Evolutionary conservation across 2,888 invertebrate species (phyloP), one percentile per base, ranked within the genome.

Genomic region (Augiades crinisus): DNA sequence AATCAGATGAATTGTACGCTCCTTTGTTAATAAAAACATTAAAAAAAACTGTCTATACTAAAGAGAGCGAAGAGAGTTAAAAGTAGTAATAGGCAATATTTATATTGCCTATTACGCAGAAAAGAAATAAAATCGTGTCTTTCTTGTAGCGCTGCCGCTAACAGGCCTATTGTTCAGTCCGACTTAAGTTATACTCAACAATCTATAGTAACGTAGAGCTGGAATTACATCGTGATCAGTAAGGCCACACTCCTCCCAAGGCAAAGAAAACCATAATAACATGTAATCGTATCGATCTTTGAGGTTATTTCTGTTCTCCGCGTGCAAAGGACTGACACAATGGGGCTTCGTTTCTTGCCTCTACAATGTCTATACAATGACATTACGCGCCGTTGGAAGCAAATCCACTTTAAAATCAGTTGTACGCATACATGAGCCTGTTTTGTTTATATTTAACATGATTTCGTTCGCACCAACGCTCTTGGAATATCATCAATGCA

Each of bases 291-390:
- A 50, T 50, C 41, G 49, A 50, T 50, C 49, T 50, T 13, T 17
- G 30, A 14, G 22, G 41, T 43, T 50, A 50, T 50, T 50, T 50
- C 34, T 50, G 43, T 50, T 34, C 49, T 41, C 22, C 21, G 5
- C 14, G 41, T 41, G 41, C 40, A 43, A 43, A 19, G 27, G 34
- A 17, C 14, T 34, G 41, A 13, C 43, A 43, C 43, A 43, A 33
- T 43, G 49, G 27, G 49, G 49, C 49, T 50, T 50, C 49, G 34
- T 50, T 50, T 50, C 49, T 50, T 43, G 43, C 41, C 33, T 17
- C 12, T 21, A 33, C 21, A 46, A 45, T 34, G 24, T 34, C 45
- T 24, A 17, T 22, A 40, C 37, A 47, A 38, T 49, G 24, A 21
- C 21, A 38, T 22, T 34, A 49, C 24, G 22, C 21, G 24, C 24